Base-by-base conservation (phyloP, 1,140 invertebrate genomes). In the Trinorchestia longiramus region DNA sequence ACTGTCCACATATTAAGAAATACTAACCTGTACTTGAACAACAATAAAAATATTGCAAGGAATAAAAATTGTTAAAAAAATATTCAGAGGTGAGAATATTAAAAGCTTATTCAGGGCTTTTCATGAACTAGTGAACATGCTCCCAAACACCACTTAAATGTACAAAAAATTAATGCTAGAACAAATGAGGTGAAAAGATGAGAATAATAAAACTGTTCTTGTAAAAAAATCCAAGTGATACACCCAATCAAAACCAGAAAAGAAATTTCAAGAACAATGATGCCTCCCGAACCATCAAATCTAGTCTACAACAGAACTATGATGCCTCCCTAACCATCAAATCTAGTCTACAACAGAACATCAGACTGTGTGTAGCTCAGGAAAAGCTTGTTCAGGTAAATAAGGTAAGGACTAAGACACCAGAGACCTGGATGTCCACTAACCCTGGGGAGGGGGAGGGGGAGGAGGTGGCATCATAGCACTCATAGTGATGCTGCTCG, bases 401-500 rank as follows among this genome's bases (percentile, higher is more conserved):
- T 53, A n/a, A n/a, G 47, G 47, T 8, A 53, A 53, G 47, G 47
- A 53, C 6, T 53, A 8, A 53, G 47, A 8, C 47, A 53, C 47
- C 19, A 19, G 19, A 53, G 47, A 53, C 47, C 62, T 77, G 1
- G 28, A 77, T 28, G 36, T 28, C 15, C 0, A 94, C 92, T 94
- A 11, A 45, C 92, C 92, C 43, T 94, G 92, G 6, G 44, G 43
- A 45, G 92, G 92, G 40, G 92, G 92, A 8, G 92, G 92, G 15
- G 92, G 92, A 43, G 92, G 92, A 40, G 92, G 92, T 8, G 92
- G 92, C 92, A 94, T 94, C 92, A 94, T 94, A 6, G 92, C 92
- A 94, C 92, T 94, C 92, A 94, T 94, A 15, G 92, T 94, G 92
- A 94, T 94, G 92, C 92, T 94, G 44, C 47, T 94, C 0, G 92